phyloP scores from a whole-genome alignment of 2,888 invertebrate species.

The Polymixis flavicincta region DNA sequence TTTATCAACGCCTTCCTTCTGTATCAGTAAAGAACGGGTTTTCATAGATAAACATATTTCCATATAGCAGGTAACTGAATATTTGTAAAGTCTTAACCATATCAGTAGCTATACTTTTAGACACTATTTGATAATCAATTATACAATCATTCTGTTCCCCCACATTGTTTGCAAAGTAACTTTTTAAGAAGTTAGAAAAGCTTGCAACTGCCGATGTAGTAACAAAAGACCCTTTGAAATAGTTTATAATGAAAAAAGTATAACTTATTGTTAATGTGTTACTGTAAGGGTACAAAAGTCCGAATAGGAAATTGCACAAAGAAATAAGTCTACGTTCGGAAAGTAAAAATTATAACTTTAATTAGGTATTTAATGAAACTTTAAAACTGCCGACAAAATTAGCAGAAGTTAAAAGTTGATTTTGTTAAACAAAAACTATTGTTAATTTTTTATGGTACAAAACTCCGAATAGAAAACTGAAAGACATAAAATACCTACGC shows the following conservation, averaged over 20 bases:
- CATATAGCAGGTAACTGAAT: slow-evolving; percentile 29
- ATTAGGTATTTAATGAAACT: neutral
- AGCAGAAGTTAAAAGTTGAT: no score
- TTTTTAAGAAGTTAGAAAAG: neutral
- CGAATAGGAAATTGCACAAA: neutral
- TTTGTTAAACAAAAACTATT: no score
- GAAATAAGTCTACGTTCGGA: neutral
- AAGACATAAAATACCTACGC: neutral
- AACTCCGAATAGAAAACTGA: neutral
- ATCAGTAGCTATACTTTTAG: slow-evolving; percentile 33
- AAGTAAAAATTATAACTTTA: neutral
- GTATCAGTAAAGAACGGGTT: slow-evolving; percentile 49
- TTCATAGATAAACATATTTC: slow-evolving; percentile 46
- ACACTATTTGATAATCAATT: slow-evolving; percentile 29
- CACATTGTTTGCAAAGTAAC: slow-evolving; percentile 5
- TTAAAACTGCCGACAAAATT: slow-evolving; percentile 1
- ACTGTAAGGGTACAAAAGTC: neutral
- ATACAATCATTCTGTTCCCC: neutral
- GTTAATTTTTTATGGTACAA: neutral
- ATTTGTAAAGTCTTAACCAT: slow-evolving; percentile 25
- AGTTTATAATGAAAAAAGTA: neutral
- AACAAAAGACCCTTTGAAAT: neutral
- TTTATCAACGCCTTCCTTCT: slow-evolving; percentile 27
- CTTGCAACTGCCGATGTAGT: slow-evolving; percentile 4
- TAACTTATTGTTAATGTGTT: neutral